Evolutionary conservation across 1,140 invertebrate genomes (phyloP), one percentile per base, ranked within the genome.

Genomic region (Panulirus ornatus): DNA sequence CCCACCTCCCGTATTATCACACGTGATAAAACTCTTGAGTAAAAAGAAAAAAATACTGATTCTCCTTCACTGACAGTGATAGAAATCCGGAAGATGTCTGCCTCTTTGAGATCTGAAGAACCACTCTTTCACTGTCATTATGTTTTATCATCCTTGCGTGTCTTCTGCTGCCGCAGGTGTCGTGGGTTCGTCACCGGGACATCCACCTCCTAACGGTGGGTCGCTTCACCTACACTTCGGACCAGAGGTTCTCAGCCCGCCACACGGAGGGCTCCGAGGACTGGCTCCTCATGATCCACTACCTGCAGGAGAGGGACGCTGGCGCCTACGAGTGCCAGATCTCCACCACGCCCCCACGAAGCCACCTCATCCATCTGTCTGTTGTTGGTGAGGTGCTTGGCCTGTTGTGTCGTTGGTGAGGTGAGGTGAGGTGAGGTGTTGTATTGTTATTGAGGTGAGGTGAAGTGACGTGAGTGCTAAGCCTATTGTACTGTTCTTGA

Each of bases 321-420:
- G 78, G 78, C 6, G 34, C 30, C 47, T 81, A 81, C 47, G 78
- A n/a, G 51, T 81, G 78, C 19, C 78, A 81, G 78, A 81, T 81
- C 44, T 81, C 78, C 47, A 81, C 78, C 78, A 81, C 78, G 51
- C 78, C 78, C 1, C 78, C 78, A 16, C 51, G 38, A 30, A 81
- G 78, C 51, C 78, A 81, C 51, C 58, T 58, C 44, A 47, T 81
- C 27, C 78, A 81, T 47, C 51, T 81, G 11, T 54, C 78, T n/a
- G 78, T 81, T n/a, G 78, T 81, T 9, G 78, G 78, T 81, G 30
- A 58, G 78, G n/a, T n/a, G n/a, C n/a, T n/a, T n/a, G n/a, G n/a
- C n/a, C n/a, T n/a, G n/a, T n/a, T 73, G 51, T n/a, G 22, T 70
- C n/a, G n/a, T n/a, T n/a, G n/a, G n/a, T n/a, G n/a, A n/a, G n/a